A percentile compares a stretch with the other conserved stretches of the same genome.
These are phyloP conservation scores for Lagodon rhomboides DNA, from an alignment of 2,797 vertebrate genomes.

Conservation along the genomic window DNA sequence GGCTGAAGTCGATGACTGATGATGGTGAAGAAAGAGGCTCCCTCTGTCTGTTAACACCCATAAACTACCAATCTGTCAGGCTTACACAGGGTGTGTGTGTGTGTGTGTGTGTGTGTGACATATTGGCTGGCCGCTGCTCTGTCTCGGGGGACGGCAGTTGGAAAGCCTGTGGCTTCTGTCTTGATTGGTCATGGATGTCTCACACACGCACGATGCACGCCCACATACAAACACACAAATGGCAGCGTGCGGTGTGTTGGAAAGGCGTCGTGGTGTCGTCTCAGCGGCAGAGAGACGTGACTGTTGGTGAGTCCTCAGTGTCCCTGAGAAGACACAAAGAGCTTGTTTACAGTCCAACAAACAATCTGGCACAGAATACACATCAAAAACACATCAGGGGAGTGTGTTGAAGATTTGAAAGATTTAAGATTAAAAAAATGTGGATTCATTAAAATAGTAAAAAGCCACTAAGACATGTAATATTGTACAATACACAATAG, in stretches of 20 bases:
- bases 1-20: slow-evolving; percentile 73
- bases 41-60: slow-evolving; percentile 81
- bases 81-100: slow-evolving; percentile 33
- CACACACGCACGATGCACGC: slow-evolving; percentile 13
- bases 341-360: slow-evolving; percentile 45
- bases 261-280: slow-evolving; percentile 23
- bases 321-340: slow-evolving; percentile 58
- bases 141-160: slow-evolving; percentile 77
- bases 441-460: neutral
- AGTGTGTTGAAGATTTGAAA: neutral
- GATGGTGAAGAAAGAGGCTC: slow-evolving; percentile 77
- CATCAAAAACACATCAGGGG: slow-evolving; percentile 8
- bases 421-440: too few species aligned
- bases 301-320: slow-evolving; percentile 51
- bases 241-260: slow-evolving; percentile 9
- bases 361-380: slow-evolving; percentile 30
- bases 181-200: slow-evolving; percentile 76
- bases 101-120: slow-evolving; percentile 49
- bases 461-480: neutral
- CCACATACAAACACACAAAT: slow-evolving; percentile 3
- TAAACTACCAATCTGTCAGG: slow-evolving; percentile 83
- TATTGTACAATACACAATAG: neutral
- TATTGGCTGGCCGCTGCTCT: slow-evolving; percentile 49
- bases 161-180: slow-evolving; percentile 80
- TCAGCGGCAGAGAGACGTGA: slow-evolving; percentile 69